Base-by-base conservation (phyloP, 2,797 vertebrate genomes). In the Sylvilagus floridanus region DNA sequence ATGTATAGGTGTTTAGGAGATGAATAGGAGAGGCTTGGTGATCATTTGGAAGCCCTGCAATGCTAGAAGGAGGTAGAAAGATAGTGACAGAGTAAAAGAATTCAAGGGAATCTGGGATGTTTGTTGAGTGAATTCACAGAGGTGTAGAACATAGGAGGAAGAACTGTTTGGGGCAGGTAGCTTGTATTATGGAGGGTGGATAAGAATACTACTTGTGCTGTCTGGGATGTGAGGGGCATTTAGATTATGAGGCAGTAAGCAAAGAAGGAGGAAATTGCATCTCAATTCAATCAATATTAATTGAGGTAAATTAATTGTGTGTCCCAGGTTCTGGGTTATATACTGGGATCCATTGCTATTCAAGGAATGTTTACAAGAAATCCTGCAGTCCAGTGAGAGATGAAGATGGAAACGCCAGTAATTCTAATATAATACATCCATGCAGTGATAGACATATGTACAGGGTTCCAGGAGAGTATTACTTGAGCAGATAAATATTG, bases 351-450 rank as follows among this genome's bases (percentile, higher is more conserved):
- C 83, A 90, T 76, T 4, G 1, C 10, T 14, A 19, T 7, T 9
- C 1, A 7, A 2, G 66, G 57, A 76, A 5, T 4, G 26, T 47
- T 85, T 62, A 71, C 10, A 78, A 82, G 60, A 82, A 85, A 16
- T 52, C 57, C 71, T 37, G 12, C 8, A 28, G 4, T 69, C 24
- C 12, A n/a, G 32, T 22, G 42, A 82, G 52, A 90, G 37, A 30
- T 32, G 54, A 52, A 93, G 1, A 37, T 54, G 28, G n/a, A 8
- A n/a, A 30, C 2, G 21, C 5, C 60, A 47, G 16, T 19, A 13
- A 32, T 62, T 52, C 71, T 14, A 60, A 2, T n/a, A 0, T 21
- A 11, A 50, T 9, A 13, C 26, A 5, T 62, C 35, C 11, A 0
- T 19, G 7, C 60, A 24, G 30, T 73, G 68, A 52, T 21, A 35